Conservation (phyloP, 2,797 vertebrate species). For the Synaphobranchus kaupii region DNA sequence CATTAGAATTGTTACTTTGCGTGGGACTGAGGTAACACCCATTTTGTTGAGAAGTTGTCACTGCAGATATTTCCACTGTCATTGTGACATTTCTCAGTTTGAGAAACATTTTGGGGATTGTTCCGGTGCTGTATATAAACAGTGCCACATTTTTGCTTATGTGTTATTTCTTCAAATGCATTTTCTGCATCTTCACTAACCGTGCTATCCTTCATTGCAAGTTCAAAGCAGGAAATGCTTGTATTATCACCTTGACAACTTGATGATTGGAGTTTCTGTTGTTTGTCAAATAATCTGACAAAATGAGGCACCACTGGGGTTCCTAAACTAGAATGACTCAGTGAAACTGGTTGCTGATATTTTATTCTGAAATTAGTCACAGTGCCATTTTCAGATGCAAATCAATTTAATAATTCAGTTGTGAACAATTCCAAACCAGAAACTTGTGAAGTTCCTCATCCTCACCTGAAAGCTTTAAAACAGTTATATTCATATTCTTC, state of each 20-base stretch:
- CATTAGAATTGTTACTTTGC: neutral
- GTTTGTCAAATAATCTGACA: neutral
- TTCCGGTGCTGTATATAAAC: neutral
- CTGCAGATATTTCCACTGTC: conserved; percentile 10
- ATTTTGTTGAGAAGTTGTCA: neutral
- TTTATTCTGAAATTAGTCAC: neutral
- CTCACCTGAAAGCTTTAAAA: neutral
- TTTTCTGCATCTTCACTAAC: neutral
- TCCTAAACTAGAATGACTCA: neutral
- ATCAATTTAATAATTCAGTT: neutral
- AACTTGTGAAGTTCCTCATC: neutral
- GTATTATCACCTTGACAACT: neutral
- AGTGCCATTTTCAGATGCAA: neutral
- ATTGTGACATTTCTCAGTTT: conserved; percentile 1
- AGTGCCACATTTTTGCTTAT: conserved; percentile 1
- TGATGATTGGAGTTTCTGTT: neutral
- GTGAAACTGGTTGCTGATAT: neutral
- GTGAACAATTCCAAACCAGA: neutral
- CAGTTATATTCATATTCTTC: too few relatives aligned
- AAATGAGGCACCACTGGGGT: neutral
- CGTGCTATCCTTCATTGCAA: neutral
- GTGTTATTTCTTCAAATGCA: neutral
- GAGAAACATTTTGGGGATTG: conserved; percentile 5
- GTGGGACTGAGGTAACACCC: conserved; percentile 15
- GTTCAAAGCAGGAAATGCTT: neutral